Percentiles rank a stretch among this genome's conserved stretches.
Evolutionary conservation across 2,113 vertebrate genomes (phyloP).

Genomic region (Toxotes chatareus): DNA sequence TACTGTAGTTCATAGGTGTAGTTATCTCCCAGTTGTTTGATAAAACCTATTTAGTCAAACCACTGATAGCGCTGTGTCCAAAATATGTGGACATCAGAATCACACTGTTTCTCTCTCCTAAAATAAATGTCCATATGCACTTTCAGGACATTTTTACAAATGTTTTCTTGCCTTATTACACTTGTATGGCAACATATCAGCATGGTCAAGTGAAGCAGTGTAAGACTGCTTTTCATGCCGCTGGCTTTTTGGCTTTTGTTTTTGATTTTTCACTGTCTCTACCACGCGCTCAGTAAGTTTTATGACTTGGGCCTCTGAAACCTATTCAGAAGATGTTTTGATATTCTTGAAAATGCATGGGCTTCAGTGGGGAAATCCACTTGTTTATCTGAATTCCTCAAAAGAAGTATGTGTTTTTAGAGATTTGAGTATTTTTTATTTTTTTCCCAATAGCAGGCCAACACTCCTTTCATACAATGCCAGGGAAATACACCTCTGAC

Average conservation of each 20-base stretch:
- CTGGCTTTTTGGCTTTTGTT: neutral
- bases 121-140: neutral
- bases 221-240: conserved; percentile 1
- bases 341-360: conserved; percentile 2
- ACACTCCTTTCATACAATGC: conserved; percentile 1
- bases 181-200: neutral
- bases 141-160: neutral
- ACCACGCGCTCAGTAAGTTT: neutral
- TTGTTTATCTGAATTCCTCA: conserved; percentile 15
- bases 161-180: conserved; percentile 7
- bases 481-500: conserved; percentile 28
- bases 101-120: neutral
- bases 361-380: conserved; percentile 5
- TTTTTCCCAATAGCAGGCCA: conserved; percentile 5
- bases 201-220: neutral
- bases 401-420: conserved; percentile 2
- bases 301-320: conserved; percentile 17
- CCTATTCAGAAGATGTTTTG: conserved; percentile 6
- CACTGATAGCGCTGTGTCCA: neutral
- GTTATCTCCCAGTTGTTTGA: neutral
- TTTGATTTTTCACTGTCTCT: neutral
- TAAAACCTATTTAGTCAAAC: conserved; percentile 14
- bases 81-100: conserved; percentile 2
- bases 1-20: neutral
- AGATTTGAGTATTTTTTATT: conserved; percentile 10